phyloP scores from a whole-genome alignment of 2,113 vertebrate species.

The Hoplias malabaricus region DNA sequence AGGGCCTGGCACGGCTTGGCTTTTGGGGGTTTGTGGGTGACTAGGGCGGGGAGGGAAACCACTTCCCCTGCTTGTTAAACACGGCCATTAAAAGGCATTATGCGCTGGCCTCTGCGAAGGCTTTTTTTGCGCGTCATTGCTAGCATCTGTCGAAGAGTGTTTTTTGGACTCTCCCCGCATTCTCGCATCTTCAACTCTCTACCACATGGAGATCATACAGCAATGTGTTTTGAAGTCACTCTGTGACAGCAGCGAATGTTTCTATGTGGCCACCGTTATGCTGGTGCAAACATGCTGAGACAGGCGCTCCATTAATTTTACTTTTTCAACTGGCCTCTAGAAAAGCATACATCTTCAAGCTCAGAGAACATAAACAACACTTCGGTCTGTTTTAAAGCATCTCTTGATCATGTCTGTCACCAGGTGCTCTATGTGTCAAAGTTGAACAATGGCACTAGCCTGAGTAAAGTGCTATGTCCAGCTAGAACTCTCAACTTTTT shows the following conservation, averaged over 20 bases:
- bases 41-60: conserved; percentile 60
- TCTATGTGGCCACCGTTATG: not conserved
- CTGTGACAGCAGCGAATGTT: not conserved
- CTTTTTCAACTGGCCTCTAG: not conserved
- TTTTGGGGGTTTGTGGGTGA: conserved; percentile 68
- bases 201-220: conserved; percentile 53
- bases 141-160: conserved; percentile 65
- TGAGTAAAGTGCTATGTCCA: not conserved
- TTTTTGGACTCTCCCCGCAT: conserved; percentile 45
- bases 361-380: conserved; percentile 3
- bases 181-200: conserved; percentile 54
- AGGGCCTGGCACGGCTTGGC: conserved; percentile 58
- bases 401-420: not conserved
- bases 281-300: not conserved
- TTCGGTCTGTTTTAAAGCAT: not conserved
- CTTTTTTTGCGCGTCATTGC: conserved; percentile 60
- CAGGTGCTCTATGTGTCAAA: not conserved
- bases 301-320: not conserved
- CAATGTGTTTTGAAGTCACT: conserved; percentile 31
- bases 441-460: not conserved
- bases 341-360: not conserved
- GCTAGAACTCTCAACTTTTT: conserved; percentile 6
- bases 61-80: conserved; percentile 77
- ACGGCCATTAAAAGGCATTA: conserved; percentile 73
- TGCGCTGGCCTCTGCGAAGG: conserved; percentile 57